Conservation (phyloP, 2,888 invertebrate species). For the Leptura quadrifasciata region DNA sequence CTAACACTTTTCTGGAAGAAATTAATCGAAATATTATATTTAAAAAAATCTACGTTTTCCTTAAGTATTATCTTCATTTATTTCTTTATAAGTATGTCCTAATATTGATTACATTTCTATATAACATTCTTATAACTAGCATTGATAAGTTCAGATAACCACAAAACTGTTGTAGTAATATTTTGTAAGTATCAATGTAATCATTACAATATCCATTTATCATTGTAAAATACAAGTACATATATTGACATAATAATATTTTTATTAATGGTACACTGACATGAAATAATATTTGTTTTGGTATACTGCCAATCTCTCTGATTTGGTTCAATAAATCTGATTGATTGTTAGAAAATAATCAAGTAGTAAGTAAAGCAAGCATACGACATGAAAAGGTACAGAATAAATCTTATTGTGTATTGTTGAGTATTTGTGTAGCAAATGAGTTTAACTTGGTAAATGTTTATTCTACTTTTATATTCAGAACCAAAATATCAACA, state of each 20-base stretch:
- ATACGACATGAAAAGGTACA: not conserved
- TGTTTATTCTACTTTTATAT: conserved; percentile 7
- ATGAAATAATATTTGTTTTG: conserved; percentile 24
- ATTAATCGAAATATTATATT: too few species aligned
- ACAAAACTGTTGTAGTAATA: not conserved
- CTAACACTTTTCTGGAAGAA: too few species aligned
- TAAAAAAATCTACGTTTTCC: too few species aligned
- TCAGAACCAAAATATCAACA: conserved; percentile 3
- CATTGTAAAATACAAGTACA: not conserved
- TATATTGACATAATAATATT: conserved; percentile 1
- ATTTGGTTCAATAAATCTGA: conserved; percentile 4
- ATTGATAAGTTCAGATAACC: not conserved
- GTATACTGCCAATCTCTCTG: conserved; percentile 20
- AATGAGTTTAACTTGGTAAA: conserved; percentile 7
- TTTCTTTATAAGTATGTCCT: too few species aligned
- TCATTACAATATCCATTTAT: conserved; percentile 13
- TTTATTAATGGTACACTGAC: conserved; percentile 25
- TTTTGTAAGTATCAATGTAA: not conserved
- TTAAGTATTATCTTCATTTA: too few species aligned
- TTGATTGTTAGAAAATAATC: conserved; percentile 24
- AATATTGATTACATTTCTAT: too few species aligned
- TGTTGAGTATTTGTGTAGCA: conserved; percentile 7
- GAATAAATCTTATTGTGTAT: conserved; percentile 1
- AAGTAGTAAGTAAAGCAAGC: conserved; percentile 9
- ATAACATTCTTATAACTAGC: not conserved